Conservation (phyloP, 2,113 vertebrate genomes). For the Beaufortia kweichowensis region DNA sequence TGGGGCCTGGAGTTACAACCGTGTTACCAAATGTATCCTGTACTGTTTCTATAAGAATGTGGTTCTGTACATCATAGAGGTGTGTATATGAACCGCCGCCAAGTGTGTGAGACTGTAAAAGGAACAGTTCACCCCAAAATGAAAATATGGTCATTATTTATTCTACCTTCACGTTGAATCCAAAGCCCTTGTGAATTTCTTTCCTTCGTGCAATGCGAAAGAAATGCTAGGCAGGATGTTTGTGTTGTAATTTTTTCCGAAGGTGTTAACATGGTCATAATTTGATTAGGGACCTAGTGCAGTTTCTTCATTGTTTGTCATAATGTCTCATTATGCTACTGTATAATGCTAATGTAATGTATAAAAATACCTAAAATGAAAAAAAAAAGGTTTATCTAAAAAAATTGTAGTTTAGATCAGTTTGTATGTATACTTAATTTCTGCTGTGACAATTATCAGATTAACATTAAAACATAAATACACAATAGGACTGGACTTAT, state of each 20-base stretch:
- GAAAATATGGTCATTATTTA: background rate
- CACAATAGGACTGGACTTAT: too few species aligned
- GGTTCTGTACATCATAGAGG: slow-evolving; percentile 98
- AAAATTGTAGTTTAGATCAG: too few species aligned
- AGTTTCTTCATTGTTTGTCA: too few species aligned
- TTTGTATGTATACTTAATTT: too few species aligned
- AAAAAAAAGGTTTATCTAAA: too few species aligned
- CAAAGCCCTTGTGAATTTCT: background rate
- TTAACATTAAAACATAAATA: too few species aligned
- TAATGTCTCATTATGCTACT: too few species aligned
- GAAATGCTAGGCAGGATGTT: background rate
- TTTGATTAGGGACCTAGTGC: too few species aligned
- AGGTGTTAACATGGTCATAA: too few species aligned
- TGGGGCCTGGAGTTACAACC: slow-evolving; percentile 97
- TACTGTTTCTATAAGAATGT: slow-evolving; percentile 99
- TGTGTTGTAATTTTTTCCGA: background rate
- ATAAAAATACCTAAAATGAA: too few species aligned
- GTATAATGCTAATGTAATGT: too few species aligned
- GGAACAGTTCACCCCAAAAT: background rate
- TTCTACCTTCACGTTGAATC: background rate
- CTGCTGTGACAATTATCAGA: too few species aligned
- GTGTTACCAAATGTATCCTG: slow-evolving; percentile 97
- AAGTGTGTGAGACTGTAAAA: background rate
- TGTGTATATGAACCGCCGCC: slow-evolving; percentile 65
- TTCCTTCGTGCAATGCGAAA: background rate